Evolutionary conservation across 2,797 vertebrate species (phyloP), one percentile per base, ranked within the genome.

Genomic region (Carcharodon carcharias): DNA sequence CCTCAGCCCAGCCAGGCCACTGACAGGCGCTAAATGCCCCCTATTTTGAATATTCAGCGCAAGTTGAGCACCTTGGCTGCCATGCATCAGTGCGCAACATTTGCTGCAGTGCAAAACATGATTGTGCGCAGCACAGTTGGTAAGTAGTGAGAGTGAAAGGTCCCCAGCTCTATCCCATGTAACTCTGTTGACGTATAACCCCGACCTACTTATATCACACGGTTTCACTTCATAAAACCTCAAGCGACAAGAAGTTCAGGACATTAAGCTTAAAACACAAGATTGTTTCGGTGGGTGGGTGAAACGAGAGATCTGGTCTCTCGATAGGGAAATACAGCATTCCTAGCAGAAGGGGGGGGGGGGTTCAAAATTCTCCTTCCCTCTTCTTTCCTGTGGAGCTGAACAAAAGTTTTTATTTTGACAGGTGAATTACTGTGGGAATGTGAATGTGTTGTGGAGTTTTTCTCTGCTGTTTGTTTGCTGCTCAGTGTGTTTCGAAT

Each of bases 401-500:
- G 95, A 95, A 61, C 96, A 87, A 85, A 96, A 73, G 92, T 96
- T 96, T 96, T 94, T 96, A 96, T 95, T 96, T 96, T 97, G 96
- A 97, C 97, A 97, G 97, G 97, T 97, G 97, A 97, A 97, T 96
- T 97, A 97, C 96, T 97, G 97, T 97, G 97, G 97, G 97, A 97
- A 97, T 96, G 85, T 12, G 67, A 96, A 93, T 50, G 96, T 96
- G 95, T 96, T 89, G 96, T 96, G 50, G n/a, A 85, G 31, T 95
- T 7, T 96, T 96, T 96, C 95, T 96, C 54, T 96, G 91, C 94
- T 80, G 26, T 96, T 96, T 96, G 95, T 96, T 96, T 96, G 61
- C 96, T 87, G 77, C 91, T 96, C 71, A 95, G 96, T 96, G 77
- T 91, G 89, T 96, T 96, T 94, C 96, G 96, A 96, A 96, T 82